Evolutionary conservation across 92 coral and sea anemone genomes (phyloP), one percentile per base, ranked within the genome.

Genomic region (Zoanthus sociatus): DNA sequence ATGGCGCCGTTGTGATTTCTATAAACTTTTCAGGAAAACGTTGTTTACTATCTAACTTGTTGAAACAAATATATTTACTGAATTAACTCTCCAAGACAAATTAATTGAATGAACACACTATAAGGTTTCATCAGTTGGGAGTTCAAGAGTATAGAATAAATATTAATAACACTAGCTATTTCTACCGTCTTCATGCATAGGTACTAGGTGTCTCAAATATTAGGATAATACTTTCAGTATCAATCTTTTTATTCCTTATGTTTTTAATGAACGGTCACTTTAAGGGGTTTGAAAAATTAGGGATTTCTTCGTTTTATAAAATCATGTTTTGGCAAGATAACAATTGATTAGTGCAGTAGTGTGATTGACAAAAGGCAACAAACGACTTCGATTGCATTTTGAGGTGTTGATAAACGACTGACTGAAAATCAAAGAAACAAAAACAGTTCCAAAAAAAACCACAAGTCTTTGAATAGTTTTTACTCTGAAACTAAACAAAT

Each of bases 1-100:
- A 26, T 81, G 85, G 75, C 85, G 85, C 85, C 85, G 63, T 11
- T 2, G 55, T 50, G 55, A 50, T 7, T 7, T 7, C 10, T 7
- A 11, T 37, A 37, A 50, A 50, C 7, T 50, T 11, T 50, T 0
- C 4, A 50, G 9, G 7, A 50, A 50, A 37, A 37, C 1, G 12
- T 50, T 50, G 55, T 50, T 11, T 1, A 3, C 9, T 50, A 50
- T 11, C 12, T 7, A 50, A 50, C 4, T 33, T 56, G 64, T n/a
- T 54, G 67, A 77, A 77, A 50, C 55, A 50, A 50, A 50, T 11
- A 48, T 48, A 7, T 7, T 1, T 50, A 50, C 7, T 50, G 12
- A 50, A 50, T 5, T 11, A 7, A 50, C 55, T 50, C 55, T 50
- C 42, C 42, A 37, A 37, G 42, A 37, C 42, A 37, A 37, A 37